Evolutionary conservation across 2,797 vertebrate species (phyloP), one percentile per base, ranked within the genome.

Genomic region (Gymnopithys bicolor): DNA sequence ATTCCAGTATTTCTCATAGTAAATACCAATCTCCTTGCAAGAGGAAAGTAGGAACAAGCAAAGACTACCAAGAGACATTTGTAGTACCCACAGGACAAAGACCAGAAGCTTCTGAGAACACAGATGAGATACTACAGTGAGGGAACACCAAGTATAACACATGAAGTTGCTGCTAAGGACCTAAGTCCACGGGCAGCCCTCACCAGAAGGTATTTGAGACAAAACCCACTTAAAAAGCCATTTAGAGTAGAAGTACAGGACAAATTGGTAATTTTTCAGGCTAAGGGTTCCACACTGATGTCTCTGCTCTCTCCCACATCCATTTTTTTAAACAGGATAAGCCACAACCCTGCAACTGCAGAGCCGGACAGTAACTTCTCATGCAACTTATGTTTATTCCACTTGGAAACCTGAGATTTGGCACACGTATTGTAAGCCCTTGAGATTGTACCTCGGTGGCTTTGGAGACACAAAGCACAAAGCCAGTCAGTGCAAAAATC

Each of bases 371-470:
- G 10, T 10, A 64, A 74, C 55, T 84, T 55, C 53, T 68, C 59
- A 33, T 10, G 12, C n/a, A 75, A 48, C n/a, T 81, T 51, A 7
- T 0, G 0, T 46, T 64, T 51, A 25, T 28, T 35, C 16, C 10
- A 18, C 28, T 67, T 73, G 13, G 73, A 95, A 93, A 85, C 52
- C 73, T 48, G 52, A 95, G 87, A 88, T 93, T 91, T 95, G 88
- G 85, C 76, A 81, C 67, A n/a, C 2, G 0, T 46, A 37, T 60
- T 52, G 4, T 53, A 77, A 90, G 56, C 67, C 62, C 49, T 89
- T 71, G 71, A 73, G 59, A 80, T 8, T 35, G 19, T 51, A 66
- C 56, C 59, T 53, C 0, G 0, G 19, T 60, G 30, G 63, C 78
- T 89, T 46, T 45, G 73, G 43, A 52, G 10, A 53, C 73, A 79